Evolutionary conservation across 2,113 vertebrate genomes (phyloP).

Genomic region (Andinoacara biseriatus): DNA sequence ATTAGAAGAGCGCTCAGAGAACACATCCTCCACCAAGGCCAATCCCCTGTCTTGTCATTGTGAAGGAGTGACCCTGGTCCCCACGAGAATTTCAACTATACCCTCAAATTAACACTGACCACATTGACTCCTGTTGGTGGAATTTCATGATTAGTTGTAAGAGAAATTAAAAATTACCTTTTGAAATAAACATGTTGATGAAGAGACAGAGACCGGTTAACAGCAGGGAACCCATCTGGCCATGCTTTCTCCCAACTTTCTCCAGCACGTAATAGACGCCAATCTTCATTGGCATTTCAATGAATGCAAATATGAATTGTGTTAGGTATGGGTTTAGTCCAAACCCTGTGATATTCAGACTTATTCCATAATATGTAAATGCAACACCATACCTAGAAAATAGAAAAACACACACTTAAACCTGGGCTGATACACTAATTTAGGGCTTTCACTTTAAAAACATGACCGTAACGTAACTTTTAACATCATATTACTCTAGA

Average conservation of each 20-base stretch:
- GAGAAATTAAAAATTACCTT: conserved; percentile 65
- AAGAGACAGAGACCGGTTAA: conserved; percentile 78
- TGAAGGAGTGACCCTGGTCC: not conserved
- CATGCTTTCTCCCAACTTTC: conserved; percentile 65
- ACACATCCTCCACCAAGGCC: not conserved
- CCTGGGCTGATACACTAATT: not conserved
- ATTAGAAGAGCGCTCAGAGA: not conserved
- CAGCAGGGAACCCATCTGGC: conserved; percentile 57
- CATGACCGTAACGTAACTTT: not conserved
- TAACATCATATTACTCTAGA: not conserved
- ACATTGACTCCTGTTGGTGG: not conserved
- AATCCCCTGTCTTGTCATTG: not conserved
- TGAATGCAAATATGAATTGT: conserved; percentile 74
- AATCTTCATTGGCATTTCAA: conserved; percentile 78
- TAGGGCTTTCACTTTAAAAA: not conserved
- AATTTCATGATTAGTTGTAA: not conserved
- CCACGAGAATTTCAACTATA: not conserved
- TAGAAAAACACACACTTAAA: not conserved
- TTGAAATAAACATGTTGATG: conserved; percentile 77
- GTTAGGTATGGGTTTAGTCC: conserved; percentile 77
- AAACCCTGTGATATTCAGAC: conserved; percentile 78
- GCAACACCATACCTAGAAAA: conserved; percentile 79
- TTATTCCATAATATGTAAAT: conserved; percentile 82
- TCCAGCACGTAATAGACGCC: conserved; percentile 69
- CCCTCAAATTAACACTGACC: too few species aligned